Base-by-base conservation (phyloP, 2,113 vertebrate genomes). In the Seriola quinqueradiata region DNA sequence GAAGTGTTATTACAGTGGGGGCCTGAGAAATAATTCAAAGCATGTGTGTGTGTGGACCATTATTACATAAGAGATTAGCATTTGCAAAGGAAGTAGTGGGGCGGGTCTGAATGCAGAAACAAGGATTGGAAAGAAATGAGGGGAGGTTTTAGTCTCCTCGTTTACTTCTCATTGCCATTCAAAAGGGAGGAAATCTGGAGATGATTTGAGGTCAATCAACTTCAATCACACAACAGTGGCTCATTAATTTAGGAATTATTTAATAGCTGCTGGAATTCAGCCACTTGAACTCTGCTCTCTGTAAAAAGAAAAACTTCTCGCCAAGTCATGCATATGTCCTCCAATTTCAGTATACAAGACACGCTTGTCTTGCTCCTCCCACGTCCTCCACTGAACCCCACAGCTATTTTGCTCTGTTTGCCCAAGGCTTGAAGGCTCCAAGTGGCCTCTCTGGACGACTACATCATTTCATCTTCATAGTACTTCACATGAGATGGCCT, bases 21-120 rank as follows among this genome's bases (percentile, higher is more conserved):
- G 65, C 52, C 64, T 90, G 64, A 86, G 82, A 90, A 90, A 90
- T 83, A 78, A 86, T 89, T 91, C 55, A 89, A 77, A 77, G 55
- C 42, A 21, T 88, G 64, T 82, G 84, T 44, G 57, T 28, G 28
- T 55, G 60, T 52, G 79, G 57, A 68, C 10, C 38, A 12, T 59
- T 77, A 70, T 91, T 90, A 82, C 84, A 65, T 83, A 83, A 88
- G 79, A 81, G 60, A 85, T 70, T 54, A 74, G 67, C 42, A 58
- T 85, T 63, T 84, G 65, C 40, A 50, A 76, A 64, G 44, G 25
- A 70, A 67, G 58, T 11, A 66, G 32, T 10, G 13, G 71, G 67
- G 42, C 9, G 4, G 68, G 42, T 64, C 69, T 65, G 57, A 21
- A 79, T 70, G 67, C 69, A 61, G 67, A 79, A 79, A 79, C 72